Evolutionary conservation across 1,140 invertebrate genomes (phyloP).

Genomic region (Trichonephila clavipes): DNA sequence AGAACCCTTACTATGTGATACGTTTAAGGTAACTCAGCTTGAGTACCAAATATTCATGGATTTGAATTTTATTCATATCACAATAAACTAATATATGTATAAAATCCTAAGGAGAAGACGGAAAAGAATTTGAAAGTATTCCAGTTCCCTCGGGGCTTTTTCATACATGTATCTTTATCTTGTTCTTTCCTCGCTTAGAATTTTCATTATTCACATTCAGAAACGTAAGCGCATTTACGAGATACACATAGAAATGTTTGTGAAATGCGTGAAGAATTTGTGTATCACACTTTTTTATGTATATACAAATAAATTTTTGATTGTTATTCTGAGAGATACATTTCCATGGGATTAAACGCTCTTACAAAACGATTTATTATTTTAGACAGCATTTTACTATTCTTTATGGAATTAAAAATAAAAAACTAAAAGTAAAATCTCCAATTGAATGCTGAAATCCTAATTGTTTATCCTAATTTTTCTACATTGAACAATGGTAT

Average conservation of each 20-base stretch:
- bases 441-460: neutral
- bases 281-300: neutral
- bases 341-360: neutral
- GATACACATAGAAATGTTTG: constrained; percentile 26
- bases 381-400: neutral
- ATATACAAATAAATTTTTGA: neutral
- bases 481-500: no score
- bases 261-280: constrained; percentile 21
- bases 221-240: constrained; percentile 36
- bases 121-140: neutral
- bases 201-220: neutral
- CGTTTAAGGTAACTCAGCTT: neutral
- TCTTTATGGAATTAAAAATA: no score
- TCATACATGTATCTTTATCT: neutral
- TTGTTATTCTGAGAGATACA: neutral
- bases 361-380: neutral
- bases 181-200: neutral
- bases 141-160: neutral
- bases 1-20: no score
- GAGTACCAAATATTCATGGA: neutral
- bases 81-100: constrained; percentile 14
- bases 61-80: constrained; percentile 25
- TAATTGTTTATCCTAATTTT: no score
- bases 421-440: neutral
- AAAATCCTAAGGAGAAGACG: neutral